Evolutionary conservation across 2,888 invertebrate species (phyloP).

Genomic region (Chalcosyrphus nemorum): DNA sequence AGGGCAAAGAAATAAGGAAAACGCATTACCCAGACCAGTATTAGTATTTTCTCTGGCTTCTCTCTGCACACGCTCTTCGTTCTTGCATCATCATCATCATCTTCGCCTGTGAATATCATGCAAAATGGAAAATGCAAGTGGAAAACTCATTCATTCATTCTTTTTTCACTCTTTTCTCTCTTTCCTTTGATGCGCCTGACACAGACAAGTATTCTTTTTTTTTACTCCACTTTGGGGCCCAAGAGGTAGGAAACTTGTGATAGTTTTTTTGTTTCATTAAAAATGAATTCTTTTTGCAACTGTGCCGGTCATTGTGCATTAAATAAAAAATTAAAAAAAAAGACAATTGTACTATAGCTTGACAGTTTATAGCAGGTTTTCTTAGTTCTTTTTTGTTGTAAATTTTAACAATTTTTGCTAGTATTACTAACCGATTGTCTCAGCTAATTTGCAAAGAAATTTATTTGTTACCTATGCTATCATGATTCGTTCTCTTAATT

Average conservation of each 20-base stretch:
- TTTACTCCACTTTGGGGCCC: slow-evolving; percentile 32
- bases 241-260: slow-evolving; percentile 57
- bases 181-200: background rate
- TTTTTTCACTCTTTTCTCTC: slow-evolving; percentile 32
- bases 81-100: slow-evolving; percentile 24
- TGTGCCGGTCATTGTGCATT: slow-evolving; percentile 79
- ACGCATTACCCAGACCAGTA: slow-evolving; percentile 32
- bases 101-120: slow-evolving; percentile 25
- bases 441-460: slow-evolving; percentile 73
- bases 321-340: slow-evolving; percentile 69
- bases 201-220: slow-evolving; percentile 29
- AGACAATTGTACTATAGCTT: slow-evolving; percentile 33
- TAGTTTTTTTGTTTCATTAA: slow-evolving; percentile 58
- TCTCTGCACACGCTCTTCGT: background rate
- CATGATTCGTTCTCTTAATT: slow-evolving; percentile 32
- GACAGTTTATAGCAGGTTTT: slow-evolving; percentile 11
- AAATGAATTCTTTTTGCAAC: slow-evolving; percentile 57
- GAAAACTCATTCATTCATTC: slow-evolving; percentile 8
- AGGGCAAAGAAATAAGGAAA: slow-evolving; percentile 10
- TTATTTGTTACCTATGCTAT: slow-evolving; percentile 25
- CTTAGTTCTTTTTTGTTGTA: slow-evolving; percentile 19
- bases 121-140: background rate
- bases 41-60: slow-evolving; percentile 6
- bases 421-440: slow-evolving; percentile 25
- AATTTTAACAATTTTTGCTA: slow-evolving; percentile 30